Base-by-base conservation (phyloP, 2,797 vertebrate genomes). In the Triplophysa yarkandensis region DNA sequence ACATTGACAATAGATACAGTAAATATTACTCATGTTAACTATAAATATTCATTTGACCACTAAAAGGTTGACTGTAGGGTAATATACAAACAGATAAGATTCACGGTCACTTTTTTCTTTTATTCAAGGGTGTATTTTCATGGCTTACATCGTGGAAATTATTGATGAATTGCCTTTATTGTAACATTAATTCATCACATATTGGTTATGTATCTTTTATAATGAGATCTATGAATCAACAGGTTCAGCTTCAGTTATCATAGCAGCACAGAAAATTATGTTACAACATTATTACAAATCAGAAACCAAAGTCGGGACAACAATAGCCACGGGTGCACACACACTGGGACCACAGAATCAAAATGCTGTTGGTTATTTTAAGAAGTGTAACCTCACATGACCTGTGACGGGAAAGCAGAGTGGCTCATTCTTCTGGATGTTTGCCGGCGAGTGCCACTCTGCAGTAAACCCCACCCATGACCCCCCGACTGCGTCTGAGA, bases 381-480 rank as follows among this genome's bases (percentile, higher is more conserved):
- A 66, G 62, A 16, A 19, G 39, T 34, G 19, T 28, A 74, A 57
- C 62, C 62, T 16, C 44, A 10, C 27, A 58, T 66, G 62, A 66
- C 52, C 71, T 58, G 50, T 14, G 16, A 58, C 4, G 62, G 16
- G 32, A 46, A 66, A 36, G 43, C 27, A 10, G 62, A 66, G 62
- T 48, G 71, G 50, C 27, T 66, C 28, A 65, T 66, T 46, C 41
- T 57, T 65, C 62, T 55, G 13, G 48, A 43, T 62, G 13, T 11
- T 23, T 74, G 52, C 55, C 62, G 43, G 50, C 46, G 44, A 74
- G 39, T 64, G 46, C 19, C 4, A 54, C 62, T 74, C 50, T 46
- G 71, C 62, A 23, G 50, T 36, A 63, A 74, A 54, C 62, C 57
- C 62, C 71, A 57, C 71, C 50, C 71, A 58, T 74, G 50, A 66